Conservation (phyloP, 2,113 vertebrate genomes). For the Malurus elegans region DNA sequence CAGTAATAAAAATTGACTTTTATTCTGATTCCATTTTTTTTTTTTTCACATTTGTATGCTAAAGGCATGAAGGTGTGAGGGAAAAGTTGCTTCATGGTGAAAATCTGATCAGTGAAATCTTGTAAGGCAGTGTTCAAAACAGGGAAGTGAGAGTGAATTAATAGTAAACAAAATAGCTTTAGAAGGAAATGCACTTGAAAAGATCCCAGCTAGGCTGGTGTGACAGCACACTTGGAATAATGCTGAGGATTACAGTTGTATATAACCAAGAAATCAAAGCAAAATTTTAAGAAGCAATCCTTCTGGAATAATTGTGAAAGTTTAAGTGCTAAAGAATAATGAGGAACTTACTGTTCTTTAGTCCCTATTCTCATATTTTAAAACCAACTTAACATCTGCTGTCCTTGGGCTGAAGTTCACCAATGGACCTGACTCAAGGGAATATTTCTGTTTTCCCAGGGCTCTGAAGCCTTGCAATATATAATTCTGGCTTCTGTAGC, state of each 20-base stretch:
- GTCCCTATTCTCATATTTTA: background rate
- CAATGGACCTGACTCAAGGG: background rate
- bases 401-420: background rate
- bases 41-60: background rate
- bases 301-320: background rate
- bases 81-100: background rate
- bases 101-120: background rate
- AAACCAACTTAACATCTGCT: background rate
- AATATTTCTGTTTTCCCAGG: background rate
- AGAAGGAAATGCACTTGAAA: background rate
- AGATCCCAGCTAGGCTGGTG: background rate
- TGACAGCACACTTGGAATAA: background rate
- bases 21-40: background rate
- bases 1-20: background rate
- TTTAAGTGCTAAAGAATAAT: background rate
- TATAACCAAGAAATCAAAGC: background rate
- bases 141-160: background rate
- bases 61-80: background rate
- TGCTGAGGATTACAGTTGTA: background rate
- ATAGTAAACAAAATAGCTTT: background rate
- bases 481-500: background rate
- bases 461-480: background rate
- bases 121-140: background rate
- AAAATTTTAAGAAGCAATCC: background rate
- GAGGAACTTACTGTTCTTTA: background rate